Evolutionary conservation across 2,113 vertebrate genomes (phyloP), one percentile per base, ranked within the genome.

Genomic region (Etheostoma cragini): DNA sequence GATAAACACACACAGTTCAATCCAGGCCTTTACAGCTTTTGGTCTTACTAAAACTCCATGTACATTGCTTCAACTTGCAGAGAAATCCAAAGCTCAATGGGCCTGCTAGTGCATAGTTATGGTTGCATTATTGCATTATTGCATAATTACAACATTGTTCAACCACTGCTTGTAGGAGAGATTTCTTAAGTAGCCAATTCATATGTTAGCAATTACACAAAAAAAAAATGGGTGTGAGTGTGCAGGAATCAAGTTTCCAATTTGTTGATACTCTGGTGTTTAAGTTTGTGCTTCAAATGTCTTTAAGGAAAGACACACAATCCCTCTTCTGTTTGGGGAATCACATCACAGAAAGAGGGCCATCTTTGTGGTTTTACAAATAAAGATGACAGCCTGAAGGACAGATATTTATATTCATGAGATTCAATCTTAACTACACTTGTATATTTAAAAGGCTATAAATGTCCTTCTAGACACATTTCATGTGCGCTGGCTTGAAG

Each of bases 381-480:
- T 13, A 30, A 22, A 69, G 30, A 54, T 68, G 42, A 75, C 73
- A 75, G 61, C 19, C 45, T 63, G 56, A 60, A 24, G 22, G 17
- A 47, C 10, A 66, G 33, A 60, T 75, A 70, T 77, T 70, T 56
- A 65, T 74, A 64, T 76, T 49, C 38, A n/a, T 64, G 26, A 70
- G 53, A 66, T 45, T 77, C 53, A 73, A 26, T 79, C 57, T 67
- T 69, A 56, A 24, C n/a, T 60, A 30, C 58, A 64, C 5, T 62
- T 58, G 21, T 64, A 72, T 63, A 63, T 80, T 78, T 66, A 70
- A 46, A 60, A 87, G 21, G 35, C 58, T 75, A 21, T 72, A 76
- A 76, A 81, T 66, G 62, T 78, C 49, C 68, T 56, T 70, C n/a
- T 56, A 83, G 45, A 56, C 35, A 15, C 49, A 42, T 70, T 71